Evolutionary conservation across 1,140 invertebrate genomes (phyloP).

Genomic region (Dreissena rostriformis): DNA sequence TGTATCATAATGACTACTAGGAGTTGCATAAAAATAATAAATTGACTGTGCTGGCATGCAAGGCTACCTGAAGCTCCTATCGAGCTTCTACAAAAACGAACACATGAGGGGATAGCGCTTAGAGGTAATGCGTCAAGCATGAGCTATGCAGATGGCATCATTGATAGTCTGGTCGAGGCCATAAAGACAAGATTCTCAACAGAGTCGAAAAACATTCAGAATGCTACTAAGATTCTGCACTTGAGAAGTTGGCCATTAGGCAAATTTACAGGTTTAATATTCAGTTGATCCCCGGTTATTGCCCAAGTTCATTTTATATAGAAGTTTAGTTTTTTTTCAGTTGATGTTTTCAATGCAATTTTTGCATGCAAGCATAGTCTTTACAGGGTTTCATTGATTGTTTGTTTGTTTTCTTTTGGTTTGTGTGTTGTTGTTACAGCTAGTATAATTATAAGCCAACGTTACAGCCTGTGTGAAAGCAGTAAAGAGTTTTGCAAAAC

Average conservation of each 20-base stretch:
- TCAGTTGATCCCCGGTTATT: too few species aligned
- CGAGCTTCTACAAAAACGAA: background rate
- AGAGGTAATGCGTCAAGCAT: background rate
- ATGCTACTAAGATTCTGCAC: conserved; percentile 7
- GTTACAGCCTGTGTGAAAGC: too few species aligned
- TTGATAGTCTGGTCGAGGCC: background rate
- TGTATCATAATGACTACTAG: background rate
- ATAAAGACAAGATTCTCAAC: background rate
- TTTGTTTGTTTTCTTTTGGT: too few species aligned
- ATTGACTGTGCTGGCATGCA: background rate
- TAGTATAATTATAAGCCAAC: too few species aligned
- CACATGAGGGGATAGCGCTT: background rate
- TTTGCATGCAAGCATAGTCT: background rate
- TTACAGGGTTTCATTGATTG: too few species aligned
- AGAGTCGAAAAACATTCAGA: background rate
- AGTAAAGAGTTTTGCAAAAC: too few species aligned
- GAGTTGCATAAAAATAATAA: background rate
- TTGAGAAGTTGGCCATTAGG: background rate
- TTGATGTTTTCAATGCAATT: background rate
- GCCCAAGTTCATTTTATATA: background rate
- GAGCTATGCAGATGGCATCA: conserved; percentile 2
- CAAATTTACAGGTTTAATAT: background rate
- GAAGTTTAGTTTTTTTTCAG: background rate
- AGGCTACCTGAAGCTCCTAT: background rate
- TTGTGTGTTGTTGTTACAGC: too few species aligned